phyloP scores from a whole-genome alignment of 2,797 vertebrate species.

The Nannoperca obscura region DNA sequence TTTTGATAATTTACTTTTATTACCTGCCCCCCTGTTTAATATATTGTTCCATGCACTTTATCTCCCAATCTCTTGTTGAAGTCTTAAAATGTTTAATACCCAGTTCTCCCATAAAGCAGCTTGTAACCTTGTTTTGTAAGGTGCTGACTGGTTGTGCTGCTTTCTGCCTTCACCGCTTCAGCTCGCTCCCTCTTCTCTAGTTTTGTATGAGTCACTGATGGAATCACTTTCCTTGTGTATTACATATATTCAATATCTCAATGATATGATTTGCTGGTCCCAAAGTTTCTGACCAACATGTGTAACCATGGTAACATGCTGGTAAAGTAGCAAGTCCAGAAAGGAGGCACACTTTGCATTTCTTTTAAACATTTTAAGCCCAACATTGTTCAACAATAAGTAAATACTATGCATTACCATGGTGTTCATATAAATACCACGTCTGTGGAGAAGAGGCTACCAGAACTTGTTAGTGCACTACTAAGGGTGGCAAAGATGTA shows the following conservation, averaged over 20 bases:
- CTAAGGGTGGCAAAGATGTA: not conserved
- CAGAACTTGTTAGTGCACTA: not conserved
- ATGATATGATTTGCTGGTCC: constrained; percentile 37
- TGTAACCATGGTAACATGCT: constrained; percentile 46
- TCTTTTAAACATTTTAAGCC: not conserved
- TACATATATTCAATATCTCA: constrained; percentile 44
- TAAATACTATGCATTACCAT: not conserved
- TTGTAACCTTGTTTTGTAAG: constrained; percentile 27
- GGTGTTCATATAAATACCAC: not conserved
- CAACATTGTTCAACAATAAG: not conserved
- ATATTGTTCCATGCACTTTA: not conserved
- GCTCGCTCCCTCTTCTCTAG: constrained; percentile 2
- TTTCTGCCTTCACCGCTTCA: constrained; percentile 17
- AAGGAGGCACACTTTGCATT: not conserved
- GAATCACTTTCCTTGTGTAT: constrained; percentile 42
- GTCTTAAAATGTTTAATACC: not conserved
- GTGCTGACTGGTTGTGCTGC: constrained; percentile 28
- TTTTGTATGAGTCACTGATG: constrained; percentile 32
- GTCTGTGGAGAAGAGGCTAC: not conserved
- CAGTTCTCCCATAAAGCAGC: constrained; percentile 15
- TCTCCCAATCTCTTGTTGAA: not conserved
- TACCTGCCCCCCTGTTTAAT: not conserved
- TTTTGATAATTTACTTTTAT: constrained; percentile 11
- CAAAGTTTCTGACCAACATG: constrained; percentile 28
- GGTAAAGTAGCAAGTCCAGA: constrained; percentile 4